Conservation (phyloP, 2,888 invertebrate genomes). For the Perithous albicinctus region DNA sequence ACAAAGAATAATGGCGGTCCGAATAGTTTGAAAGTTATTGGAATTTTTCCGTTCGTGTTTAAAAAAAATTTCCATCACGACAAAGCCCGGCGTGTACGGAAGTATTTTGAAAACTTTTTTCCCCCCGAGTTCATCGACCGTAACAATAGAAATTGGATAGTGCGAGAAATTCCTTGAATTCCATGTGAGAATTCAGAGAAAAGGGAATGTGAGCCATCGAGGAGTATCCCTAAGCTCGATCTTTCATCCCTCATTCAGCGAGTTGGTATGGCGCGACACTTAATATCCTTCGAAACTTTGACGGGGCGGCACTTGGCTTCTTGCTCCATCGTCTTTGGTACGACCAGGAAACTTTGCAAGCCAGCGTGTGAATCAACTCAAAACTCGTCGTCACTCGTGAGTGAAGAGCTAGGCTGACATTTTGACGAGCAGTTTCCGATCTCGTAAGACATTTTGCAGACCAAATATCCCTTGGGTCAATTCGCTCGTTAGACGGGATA, state of each 20-base stretch:
- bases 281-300: conserved; percentile 48
- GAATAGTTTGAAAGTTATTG: conserved; percentile 10
- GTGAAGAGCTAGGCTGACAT: not conserved
- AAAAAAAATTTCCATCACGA: conserved; percentile 32
- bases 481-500: not conserved
- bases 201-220: not conserved
- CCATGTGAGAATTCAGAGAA: conserved; percentile 15
- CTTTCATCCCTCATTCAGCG: conserved; percentile 6
- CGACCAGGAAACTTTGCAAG: conserved; percentile 9
- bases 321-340: not conserved
- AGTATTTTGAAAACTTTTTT: conserved; percentile 13
- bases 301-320: conserved; percentile 7
- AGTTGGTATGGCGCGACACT: conserved; percentile 4
- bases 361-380: conserved; percentile 8
- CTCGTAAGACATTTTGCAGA: not conserved
- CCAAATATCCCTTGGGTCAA: not conserved
- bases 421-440: conserved; percentile 5
- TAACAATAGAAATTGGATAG: conserved; percentile 43
- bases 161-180: conserved; percentile 41
- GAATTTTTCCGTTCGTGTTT: conserved; percentile 47
- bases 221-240: conserved; percentile 1
- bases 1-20: conserved; percentile 19
- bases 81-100: not conserved
- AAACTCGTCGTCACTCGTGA: not conserved
- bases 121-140: conserved; percentile 45